Percentiles rank a stretch among this genome's conserved stretches.
Evolutionary conservation across 92 coral and sea anemone genomes (phyloP).

Genomic region (Ricordea florida): DNA sequence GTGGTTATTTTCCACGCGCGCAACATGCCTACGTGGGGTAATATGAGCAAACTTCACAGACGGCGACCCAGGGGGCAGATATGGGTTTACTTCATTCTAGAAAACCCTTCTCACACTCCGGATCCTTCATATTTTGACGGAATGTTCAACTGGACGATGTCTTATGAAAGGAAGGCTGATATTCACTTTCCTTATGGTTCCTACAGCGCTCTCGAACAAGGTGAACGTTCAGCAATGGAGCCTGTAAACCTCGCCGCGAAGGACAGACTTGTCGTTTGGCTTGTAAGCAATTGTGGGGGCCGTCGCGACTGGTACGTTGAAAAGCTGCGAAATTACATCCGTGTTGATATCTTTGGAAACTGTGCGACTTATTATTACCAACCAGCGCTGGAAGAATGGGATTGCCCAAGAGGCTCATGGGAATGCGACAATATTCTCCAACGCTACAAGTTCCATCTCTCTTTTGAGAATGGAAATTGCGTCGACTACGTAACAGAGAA

Average conservation of each 20-base stretch:
- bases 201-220: conserved; percentile 22
- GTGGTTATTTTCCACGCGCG: conserved; percentile 84
- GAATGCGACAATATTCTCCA: conserved; percentile 51
- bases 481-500: conserved; percentile 85
- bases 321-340: conserved; percentile 53
- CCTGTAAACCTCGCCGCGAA: conserved; percentile 13
- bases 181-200: conserved; percentile 60
- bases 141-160: conserved; percentile 78
- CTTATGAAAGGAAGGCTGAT: conserved; percentile 57
- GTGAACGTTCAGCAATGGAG: background rate
- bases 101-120: conserved; percentile 64
- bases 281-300: conserved; percentile 78
- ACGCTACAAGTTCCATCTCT: conserved; percentile 79
- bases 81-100: conserved; percentile 81
- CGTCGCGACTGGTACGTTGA: conserved; percentile 49
- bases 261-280: conserved; percentile 79
- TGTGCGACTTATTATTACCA: conserved; percentile 50
- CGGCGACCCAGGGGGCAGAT: conserved; percentile 48
- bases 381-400: background rate
- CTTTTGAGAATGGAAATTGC: conserved; percentile 82
- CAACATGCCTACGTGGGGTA: conserved; percentile 53
- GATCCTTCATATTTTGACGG: background rate
- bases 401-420: conserved; percentile 27
- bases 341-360: conserved; percentile 73
- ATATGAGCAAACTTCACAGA: conserved; percentile 27